Evolutionary conservation across 2,888 invertebrate species (phyloP).

Genomic region (Acanthosepion pharaonis): DNA sequence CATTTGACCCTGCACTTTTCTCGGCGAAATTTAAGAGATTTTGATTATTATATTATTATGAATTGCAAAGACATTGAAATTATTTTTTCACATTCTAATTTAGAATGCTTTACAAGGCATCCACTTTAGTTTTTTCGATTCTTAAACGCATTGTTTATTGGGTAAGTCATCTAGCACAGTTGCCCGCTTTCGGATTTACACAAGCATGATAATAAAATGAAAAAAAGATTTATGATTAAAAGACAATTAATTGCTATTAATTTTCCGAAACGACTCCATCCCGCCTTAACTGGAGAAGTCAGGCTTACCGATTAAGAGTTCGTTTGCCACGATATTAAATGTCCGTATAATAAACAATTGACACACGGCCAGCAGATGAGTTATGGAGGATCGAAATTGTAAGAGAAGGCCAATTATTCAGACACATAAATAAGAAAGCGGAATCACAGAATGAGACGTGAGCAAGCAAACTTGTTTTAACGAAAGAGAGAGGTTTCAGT

Average conservation of each 20-base stretch:
- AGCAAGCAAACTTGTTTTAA: neutral
- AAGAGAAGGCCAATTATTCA: slow-evolving; percentile 12
- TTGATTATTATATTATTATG: too few species aligned
- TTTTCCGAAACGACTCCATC: neutral
- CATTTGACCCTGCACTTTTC: too few species aligned
- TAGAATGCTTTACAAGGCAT: too few species aligned
- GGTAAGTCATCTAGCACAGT: too few species aligned
- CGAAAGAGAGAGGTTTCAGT: neutral
- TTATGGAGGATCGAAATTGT: slow-evolving; percentile 12
- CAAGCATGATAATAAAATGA: neutral
- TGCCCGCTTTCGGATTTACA: neutral
- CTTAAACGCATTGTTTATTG: too few species aligned
- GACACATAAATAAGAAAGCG: slow-evolving; percentile 18
- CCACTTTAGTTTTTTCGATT: too few species aligned
- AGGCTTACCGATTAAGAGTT: neutral
- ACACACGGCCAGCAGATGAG: neutral
- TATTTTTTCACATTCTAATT: too few species aligned
- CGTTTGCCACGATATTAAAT: neutral
- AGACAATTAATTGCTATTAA: slow-evolving; percentile 18
- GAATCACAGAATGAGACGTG: neutral
- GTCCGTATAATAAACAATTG: neutral
- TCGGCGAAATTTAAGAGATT: too few species aligned
- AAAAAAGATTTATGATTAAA: neutral
- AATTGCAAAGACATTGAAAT: too few species aligned
- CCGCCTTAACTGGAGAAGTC: neutral